Base-by-base conservation (phyloP, 2,888 invertebrate species). In the Acholoe squamosa region DNA sequence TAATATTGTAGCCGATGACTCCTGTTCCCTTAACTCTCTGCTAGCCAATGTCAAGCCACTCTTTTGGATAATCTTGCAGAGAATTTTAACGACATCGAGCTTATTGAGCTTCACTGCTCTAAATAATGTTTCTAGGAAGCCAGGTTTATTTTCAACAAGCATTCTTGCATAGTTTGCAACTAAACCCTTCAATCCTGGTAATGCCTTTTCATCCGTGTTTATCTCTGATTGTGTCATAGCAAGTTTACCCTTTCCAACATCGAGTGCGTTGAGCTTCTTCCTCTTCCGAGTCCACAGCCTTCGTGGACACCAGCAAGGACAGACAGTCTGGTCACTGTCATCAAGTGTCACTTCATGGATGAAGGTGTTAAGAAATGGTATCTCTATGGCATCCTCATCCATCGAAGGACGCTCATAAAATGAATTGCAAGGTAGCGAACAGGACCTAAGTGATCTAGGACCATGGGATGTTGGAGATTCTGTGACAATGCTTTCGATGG, bases 141-240 rank as follows among this genome's bases (percentile, higher is more conserved):
- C 90, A 5, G 67, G 54, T 43, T 88, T 80, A 51, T 92, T 91
- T 28, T 92, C 91, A 28, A 90, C 89, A 31, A 92, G 76, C 92
- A 92, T 92, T 34, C 91, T 84, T 31, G 92, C 92, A 77, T 92
- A 92, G 88, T 92, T 92, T n/a, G 92, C 92, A 14, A 92, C 92
- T 22, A 92, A 89, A 0, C 91, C 89, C 34, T 91, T 76, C n/a
- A 91, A 76, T 5, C 91, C 92, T 16, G 92, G 91, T 33, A 92
- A 89, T 7, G 43, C 52, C 28, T 86, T 77, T 25, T 91, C 92
- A 77, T 91, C 89, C 0, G 34, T 56, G 89, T 71, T 90, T 19
- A 90, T 90, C 89, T 92, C 92, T 7, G 89, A 89, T 33, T 92
- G 91, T 34, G 91, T 92, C 92, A 92, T 92, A 28, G 92, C 92